These are phyloP conservation scores for Rhynchomys soricoides DNA, from an alignment of 2,113 vertebrate genomes.

Conservation along the genomic window DNA sequence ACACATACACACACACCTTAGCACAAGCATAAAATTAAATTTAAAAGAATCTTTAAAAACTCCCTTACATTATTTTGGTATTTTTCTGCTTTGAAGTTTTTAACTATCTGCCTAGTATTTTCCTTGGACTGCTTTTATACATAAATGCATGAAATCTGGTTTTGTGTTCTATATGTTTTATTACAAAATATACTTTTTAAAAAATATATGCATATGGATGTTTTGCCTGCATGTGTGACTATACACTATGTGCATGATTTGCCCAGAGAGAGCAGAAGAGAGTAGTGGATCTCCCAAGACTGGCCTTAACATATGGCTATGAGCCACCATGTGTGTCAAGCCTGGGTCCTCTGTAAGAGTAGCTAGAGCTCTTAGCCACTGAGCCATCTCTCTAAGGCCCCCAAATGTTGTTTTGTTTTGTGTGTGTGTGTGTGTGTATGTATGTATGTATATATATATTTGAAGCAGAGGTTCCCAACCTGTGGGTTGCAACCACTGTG, in stretches of 20 bases:
- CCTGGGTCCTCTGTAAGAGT: neutral
- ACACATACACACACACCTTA: too few species aligned
- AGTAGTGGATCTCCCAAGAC: neutral
- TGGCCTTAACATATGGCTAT: neutral
- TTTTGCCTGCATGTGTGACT: neutral
- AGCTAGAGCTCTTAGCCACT: neutral
- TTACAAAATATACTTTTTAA: neutral
- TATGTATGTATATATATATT: too few species aligned
- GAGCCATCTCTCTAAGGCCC: neutral
- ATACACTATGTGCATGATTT: neutral
- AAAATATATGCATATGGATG: neutral
- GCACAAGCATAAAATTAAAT: neutral
- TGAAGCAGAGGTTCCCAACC: neutral
- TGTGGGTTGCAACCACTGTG: neutral
- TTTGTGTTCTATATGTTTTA: conserved; percentile 24
- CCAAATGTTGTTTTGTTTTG: neutral
- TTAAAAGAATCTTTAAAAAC: neutral
- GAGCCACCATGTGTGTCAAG: neutral
- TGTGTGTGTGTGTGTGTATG: too few species aligned
- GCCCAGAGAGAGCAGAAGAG: neutral
- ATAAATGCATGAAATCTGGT: conserved; percentile 18
- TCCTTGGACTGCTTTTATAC: conserved; percentile 30
- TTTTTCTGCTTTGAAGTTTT: conserved; percentile 41
- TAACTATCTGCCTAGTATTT: neutral
- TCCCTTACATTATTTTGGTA: neutral